Evolutionary conservation across 2,113 vertebrate genomes (phyloP).

Genomic region (Pomatorhinus ruficollis): DNA sequence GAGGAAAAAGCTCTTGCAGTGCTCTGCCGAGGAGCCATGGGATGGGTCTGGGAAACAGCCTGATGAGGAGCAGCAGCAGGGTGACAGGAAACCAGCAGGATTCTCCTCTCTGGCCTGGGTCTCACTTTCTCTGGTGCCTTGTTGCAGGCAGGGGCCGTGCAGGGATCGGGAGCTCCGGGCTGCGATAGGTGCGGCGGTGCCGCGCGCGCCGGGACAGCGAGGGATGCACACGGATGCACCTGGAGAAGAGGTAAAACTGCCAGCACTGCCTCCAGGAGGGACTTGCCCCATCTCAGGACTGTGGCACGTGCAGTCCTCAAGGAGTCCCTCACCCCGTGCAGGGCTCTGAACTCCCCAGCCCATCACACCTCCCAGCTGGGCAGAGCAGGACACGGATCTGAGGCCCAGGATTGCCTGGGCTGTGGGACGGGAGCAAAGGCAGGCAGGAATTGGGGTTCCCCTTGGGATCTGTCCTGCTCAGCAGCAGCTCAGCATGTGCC

Average conservation of each 20-base stretch:
- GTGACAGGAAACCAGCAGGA: background rate
- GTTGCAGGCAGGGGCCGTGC: background rate
- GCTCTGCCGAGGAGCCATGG: background rate
- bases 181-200: background rate
- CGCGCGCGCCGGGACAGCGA: background rate
- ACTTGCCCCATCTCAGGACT: background rate
- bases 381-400: background rate
- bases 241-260: conserved; percentile 35
- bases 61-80: background rate
- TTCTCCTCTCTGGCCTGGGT: background rate
- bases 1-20: background rate
- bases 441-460: background rate
- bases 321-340: fast-evolving
- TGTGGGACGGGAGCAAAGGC: background rate
- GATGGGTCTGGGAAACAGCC: background rate
- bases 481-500: background rate
- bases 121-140: background rate
- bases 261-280: background rate
- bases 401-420: background rate
- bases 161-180: background rate
- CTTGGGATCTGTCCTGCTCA: background rate
- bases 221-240: background rate
- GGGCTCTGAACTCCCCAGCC: background rate
- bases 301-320: background rate
- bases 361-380: background rate